These are phyloP conservation scores for Microcebus ravelobensis DNA, from an alignment of 2,113 vertebrate species.

Conservation along the genomic window DNA sequence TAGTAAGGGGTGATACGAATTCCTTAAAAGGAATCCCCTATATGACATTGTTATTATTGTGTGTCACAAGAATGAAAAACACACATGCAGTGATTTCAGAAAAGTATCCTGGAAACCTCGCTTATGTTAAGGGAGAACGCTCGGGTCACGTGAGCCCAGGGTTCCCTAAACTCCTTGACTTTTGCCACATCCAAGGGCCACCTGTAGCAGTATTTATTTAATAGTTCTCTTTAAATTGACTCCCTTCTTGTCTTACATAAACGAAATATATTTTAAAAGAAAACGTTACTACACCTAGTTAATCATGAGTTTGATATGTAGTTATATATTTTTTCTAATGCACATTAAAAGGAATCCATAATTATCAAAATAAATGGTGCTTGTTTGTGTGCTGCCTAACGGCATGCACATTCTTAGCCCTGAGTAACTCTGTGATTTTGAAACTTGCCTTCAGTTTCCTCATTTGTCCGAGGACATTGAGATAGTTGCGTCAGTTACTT, in stretches of 20 bases:
- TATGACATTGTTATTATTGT: background rate
- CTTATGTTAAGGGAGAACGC: background rate
- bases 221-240: background rate
- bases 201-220: too few relatives aligned
- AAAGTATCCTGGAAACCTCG: background rate
- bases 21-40: background rate
- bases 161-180: background rate
- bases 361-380: background rate
- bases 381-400: background rate
- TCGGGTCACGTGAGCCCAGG: background rate
- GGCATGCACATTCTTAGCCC: background rate
- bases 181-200: background rate
- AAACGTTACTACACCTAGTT: background rate
- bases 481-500: background rate
- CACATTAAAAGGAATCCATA: background rate
- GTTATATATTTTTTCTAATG: background rate
- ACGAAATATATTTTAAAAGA: slow-evolving; percentile 25
- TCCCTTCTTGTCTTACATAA: background rate
- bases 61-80: background rate
- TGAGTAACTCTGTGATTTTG: background rate
- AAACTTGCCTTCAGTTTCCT: background rate
- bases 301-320: background rate
- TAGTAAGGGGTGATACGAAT: background rate
- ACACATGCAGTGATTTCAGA: background rate
- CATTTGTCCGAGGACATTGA: background rate